Evolutionary conservation across 2,888 invertebrate species (phyloP), one percentile per base, ranked within the genome.

Genomic region (Syrphus vitripennis): DNA sequence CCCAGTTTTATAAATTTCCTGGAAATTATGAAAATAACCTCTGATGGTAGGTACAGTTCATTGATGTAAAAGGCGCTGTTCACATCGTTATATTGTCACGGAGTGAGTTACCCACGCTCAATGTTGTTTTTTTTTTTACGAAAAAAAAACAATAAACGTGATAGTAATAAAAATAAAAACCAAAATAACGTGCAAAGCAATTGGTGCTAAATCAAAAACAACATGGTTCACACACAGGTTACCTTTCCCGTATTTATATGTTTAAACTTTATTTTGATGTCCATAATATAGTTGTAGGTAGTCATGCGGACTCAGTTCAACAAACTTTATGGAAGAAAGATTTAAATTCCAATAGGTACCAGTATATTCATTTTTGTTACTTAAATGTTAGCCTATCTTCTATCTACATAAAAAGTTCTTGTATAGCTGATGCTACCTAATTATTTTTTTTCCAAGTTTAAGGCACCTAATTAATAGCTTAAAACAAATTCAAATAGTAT

Each of bases 11-110:
- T 1, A n/a, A n/a, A 14, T 45, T 79, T 79, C 79, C 40, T 29
- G 40, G 69, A 80, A 80, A 67, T 74, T 50, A 80, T 61, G 26
- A 42, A 69, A 45, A 34, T 53, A 57, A 71, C 45, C 57, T 34
- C 24, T 65, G 24, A 9, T 34, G 9, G 34, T 40, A n/a, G 26
- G 24, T 50, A 21, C 1, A 55, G 65, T 48, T 53, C 26, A 34
- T 42, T 63, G 26, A 70, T 29, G 37, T 57, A 45, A 65, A 61
- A 75, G 69, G 53, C 75, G 81, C 69, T 40, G 42, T 53, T 55
- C 57, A 29, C 37, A 24, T 24, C 69, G 31, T 75, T 19, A 65
- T 45, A 70, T 37, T 75, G 69, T 70, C 70, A 75, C 75, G 75
- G 45, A 75, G 24, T 67, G 14, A 24, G 34, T 21, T 19, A 21